phyloP scores from a whole-genome alignment of 2,113 vertebrate species.

The Eclectus roratus region DNA sequence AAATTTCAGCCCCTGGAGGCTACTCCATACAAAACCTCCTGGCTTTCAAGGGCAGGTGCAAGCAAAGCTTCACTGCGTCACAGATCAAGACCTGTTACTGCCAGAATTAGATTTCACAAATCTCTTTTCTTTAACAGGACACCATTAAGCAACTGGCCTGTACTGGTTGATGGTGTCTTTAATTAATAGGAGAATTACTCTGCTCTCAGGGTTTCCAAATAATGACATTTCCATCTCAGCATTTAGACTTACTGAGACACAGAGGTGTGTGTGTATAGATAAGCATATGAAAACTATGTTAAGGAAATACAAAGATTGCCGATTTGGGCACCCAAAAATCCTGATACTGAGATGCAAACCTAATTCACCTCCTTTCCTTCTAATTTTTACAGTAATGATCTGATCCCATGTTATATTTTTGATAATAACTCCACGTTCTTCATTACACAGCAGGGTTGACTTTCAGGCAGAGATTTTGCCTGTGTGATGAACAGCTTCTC shows the following conservation, averaged over 20 bases:
- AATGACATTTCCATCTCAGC: background rate
- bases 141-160: slow-evolving; percentile 63
- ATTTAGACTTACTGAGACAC: background rate
- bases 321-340: background rate
- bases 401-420: background rate
- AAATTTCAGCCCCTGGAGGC: slow-evolving; percentile 83
- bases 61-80: slow-evolving; percentile 77
- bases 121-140: slow-evolving; percentile 67
- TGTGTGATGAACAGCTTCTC: background rate
- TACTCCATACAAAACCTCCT: slow-evolving; percentile 79
- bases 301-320: background rate
- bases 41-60: slow-evolving; percentile 81
- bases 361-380: background rate
- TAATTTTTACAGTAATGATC: background rate
- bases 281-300: background rate
- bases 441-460: background rate
- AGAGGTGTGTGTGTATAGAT: background rate
- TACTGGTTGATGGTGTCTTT: background rate
- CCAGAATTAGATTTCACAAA: slow-evolving; percentile 78
- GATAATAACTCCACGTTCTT: background rate
- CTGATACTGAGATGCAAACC: background rate
- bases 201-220: background rate
- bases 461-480: background rate
- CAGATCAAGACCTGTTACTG: slow-evolving; percentile 77
- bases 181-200: slow-evolving; percentile 27